A percentile compares a stretch with the other conserved stretches of the same genome.
Evolutionary conservation across 2,888 invertebrate species (phyloP).

Genomic region (Apamea monoglypha): DNA sequence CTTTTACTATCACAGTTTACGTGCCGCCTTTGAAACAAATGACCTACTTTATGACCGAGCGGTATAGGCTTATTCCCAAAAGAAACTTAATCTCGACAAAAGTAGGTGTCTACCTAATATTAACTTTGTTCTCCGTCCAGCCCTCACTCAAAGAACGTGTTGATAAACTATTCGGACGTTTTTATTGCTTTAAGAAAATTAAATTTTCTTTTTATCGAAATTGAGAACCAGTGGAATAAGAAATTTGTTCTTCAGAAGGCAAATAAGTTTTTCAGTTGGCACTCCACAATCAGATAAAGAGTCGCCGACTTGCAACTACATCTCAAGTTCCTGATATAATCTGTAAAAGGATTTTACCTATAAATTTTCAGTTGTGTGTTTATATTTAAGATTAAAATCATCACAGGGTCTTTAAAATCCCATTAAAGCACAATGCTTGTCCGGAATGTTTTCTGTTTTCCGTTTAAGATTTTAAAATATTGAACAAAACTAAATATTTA

Average conservation of each 20-base stretch:
- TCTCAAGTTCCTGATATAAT: conserved; percentile 57
- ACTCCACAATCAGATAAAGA: conserved; percentile 76
- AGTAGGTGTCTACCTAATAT: conserved; percentile 56
- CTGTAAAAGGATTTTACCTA: conserved; percentile 36
- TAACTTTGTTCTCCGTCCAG: conserved; percentile 49
- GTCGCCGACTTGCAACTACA: conserved; percentile 70
- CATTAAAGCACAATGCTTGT: conserved; percentile 31
- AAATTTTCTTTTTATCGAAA: conserved; percentile 67
- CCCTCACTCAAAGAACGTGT: conserved; percentile 56
- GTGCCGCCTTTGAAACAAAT: conserved; percentile 82
- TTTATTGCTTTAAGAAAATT: conserved; percentile 67
- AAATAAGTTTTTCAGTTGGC: conserved; percentile 75
- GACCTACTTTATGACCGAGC: conserved; percentile 75
- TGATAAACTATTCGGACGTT: conserved; percentile 64
- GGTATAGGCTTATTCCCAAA: conserved; percentile 73
- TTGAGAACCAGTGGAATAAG: conserved; percentile 59
- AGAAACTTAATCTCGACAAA: conserved; percentile 69
- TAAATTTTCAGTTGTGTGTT: conserved; percentile 15
- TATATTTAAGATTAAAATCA: conserved; percentile 36
- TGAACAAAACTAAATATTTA: conserved; percentile 33
- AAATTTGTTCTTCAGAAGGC: conserved; percentile 68
- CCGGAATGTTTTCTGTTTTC: background rate
- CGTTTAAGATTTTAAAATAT: conserved; percentile 16
- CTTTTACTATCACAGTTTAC: conserved; percentile 85
- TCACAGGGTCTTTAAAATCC: conserved; percentile 37